Conservation (phyloP, 2,113 vertebrate genomes). For the Corythoichthys haematopterus region DNA sequence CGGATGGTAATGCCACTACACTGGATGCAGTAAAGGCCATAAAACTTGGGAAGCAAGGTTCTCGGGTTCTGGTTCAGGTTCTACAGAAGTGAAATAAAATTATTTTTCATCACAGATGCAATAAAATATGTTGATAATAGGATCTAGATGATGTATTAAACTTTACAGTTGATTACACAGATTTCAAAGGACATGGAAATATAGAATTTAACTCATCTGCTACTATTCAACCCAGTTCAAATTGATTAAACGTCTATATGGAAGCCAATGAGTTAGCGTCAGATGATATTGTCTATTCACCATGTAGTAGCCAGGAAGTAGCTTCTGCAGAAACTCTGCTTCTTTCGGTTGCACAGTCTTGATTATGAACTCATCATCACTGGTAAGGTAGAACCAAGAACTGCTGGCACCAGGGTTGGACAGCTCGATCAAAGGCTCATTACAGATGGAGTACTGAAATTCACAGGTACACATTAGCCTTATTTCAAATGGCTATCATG, state of each 20-base stretch:
- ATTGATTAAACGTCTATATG: too few species aligned
- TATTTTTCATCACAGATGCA: not conserved
- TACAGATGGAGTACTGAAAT: constrained; percentile 89
- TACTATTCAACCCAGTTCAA: too few species aligned
- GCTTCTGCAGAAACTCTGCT: constrained; percentile 94
- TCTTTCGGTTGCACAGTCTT: constrained; percentile 97
- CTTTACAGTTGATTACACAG: not conserved
- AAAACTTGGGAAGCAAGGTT: constrained; percentile 93
- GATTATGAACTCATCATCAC: constrained; percentile 95
- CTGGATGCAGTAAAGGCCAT: constrained; percentile 92
- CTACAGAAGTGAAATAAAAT: constrained; percentile 51
- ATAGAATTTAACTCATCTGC: too few species aligned
- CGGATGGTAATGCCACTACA: constrained; percentile 84
- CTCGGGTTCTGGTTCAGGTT: constrained; percentile 96
- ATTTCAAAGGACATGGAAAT: too few species aligned
- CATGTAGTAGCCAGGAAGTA: constrained; percentile 97
- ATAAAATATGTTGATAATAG: not conserved
- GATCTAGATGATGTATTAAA: not conserved
- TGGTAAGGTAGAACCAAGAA: constrained; percentile 94
- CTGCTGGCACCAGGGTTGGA: constrained; percentile 94
- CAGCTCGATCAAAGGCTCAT: constrained; percentile 90
- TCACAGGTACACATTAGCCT: not conserved
- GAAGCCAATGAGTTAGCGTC: not conserved
- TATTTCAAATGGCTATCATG: not conserved
- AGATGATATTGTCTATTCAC: constrained; percentile 51